phyloP scores from a whole-genome alignment of 1,140 invertebrate species.

The Glossosoma conforme region DNA sequence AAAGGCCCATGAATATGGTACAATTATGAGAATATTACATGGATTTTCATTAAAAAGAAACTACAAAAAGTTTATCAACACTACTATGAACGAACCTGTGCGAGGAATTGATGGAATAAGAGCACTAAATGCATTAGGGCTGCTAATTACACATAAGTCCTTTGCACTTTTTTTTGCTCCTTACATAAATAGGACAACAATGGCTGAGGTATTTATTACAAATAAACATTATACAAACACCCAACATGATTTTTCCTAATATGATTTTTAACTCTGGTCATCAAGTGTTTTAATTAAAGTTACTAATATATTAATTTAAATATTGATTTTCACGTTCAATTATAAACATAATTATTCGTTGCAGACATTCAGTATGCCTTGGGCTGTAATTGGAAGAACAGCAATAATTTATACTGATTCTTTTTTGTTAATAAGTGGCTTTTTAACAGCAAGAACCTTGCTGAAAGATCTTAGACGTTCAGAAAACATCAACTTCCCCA shows the following conservation, averaged over 20 bases:
- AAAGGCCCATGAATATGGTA: slow-evolving; percentile 31
- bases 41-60: slow-evolving; percentile 67
- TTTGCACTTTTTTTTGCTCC: slow-evolving; percentile 69
- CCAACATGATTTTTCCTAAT: no score
- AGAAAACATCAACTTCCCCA: slow-evolving; percentile 54
- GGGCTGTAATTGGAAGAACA: slow-evolving; percentile 66
- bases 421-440: slow-evolving; percentile 70
- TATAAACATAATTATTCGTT: slow-evolving; percentile 14
- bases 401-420: slow-evolving; percentile 74
- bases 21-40: slow-evolving; percentile 48
- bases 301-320: slow-evolving; percentile 1
- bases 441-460: slow-evolving; percentile 62
- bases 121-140: slow-evolving; percentile 60
- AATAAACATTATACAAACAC: no score
- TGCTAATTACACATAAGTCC: slow-evolving; percentile 66
- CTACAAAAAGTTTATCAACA: slow-evolving; percentile 51
- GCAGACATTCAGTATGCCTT: slow-evolving; percentile 61
- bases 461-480: slow-evolving; percentile 53
- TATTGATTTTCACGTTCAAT: not conserved
- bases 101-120: slow-evolving; percentile 63
- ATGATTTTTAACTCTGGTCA: no score
- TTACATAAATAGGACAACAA: slow-evolving; percentile 62
- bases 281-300: no score
- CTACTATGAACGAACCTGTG: slow-evolving; percentile 53
- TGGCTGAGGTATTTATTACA: slow-evolving; percentile 61